Percentiles rank a stretch among this genome's conserved stretches.
These are phyloP conservation scores for Halocaridina rubra DNA, from an alignment of 2,888 invertebrate genomes.

Conservation along the genomic window DNA sequence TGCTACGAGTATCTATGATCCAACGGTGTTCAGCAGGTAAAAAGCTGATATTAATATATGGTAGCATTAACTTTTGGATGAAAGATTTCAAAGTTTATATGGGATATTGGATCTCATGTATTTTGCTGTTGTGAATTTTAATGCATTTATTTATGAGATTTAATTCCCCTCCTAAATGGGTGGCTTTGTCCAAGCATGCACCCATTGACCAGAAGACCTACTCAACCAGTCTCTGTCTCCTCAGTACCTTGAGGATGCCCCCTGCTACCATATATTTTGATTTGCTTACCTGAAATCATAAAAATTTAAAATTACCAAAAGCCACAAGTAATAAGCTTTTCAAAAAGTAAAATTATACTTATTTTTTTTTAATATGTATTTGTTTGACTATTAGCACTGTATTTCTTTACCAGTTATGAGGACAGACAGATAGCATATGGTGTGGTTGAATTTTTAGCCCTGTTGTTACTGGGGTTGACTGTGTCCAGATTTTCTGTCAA, in stretches of 20 bases:
- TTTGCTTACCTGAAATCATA: not conserved
- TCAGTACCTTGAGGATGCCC: too few species aligned
- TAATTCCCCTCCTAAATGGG: too few species aligned
- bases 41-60: too few species aligned
- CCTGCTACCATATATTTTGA: not conserved
- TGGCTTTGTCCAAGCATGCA: too few species aligned
- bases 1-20: slow-evolving; percentile 23
- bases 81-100: too few species aligned
- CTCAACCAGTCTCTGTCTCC: too few species aligned
- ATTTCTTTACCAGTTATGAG: slow-evolving; percentile 24
- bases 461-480: slow-evolving; percentile 34
- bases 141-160: too few species aligned
- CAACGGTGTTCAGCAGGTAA: slow-evolving; percentile 37
- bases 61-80: too few species aligned
- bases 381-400: too few species aligned
- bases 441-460: slow-evolving; percentile 39
- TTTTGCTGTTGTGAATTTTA: too few species aligned
- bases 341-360: not conserved
- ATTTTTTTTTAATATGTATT: not conserved
- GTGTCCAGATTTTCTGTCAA: slow-evolving; percentile 29
- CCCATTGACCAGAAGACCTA: too few species aligned
- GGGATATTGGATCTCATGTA: too few species aligned
- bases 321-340: not conserved
- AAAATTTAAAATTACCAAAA: not conserved
- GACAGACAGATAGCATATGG: slow-evolving; percentile 50